Base-by-base conservation (phyloP, 2,113 vertebrate genomes). In the Ascaphus truei region DNA sequence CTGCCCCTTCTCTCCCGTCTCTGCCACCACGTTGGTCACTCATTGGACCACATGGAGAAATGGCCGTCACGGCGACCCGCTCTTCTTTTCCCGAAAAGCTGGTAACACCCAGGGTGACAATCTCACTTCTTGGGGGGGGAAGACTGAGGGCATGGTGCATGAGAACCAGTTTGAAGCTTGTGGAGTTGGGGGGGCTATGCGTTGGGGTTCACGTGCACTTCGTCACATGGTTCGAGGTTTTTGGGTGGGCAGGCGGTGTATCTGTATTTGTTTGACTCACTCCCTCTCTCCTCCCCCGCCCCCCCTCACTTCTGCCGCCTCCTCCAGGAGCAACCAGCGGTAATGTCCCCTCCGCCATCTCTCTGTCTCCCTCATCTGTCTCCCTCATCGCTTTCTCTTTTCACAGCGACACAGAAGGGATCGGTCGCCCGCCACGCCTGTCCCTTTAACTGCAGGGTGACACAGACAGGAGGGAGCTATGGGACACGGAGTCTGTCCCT, bases 301-400 rank as follows among this genome's bases (percentile, higher is more conserved):
- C 61, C 67, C 61, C 27, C 56, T 30, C 7, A 31, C 47, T 52
- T 48, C 39, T 56, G 57, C 67, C 50, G 67, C 56, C 45, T 71
- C 67, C 56, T 51, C 33, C 33, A 71, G 67, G 67, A 71, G 67
- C 48, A 71, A 71, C 48, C 67, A 71, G 67, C 67, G 67, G 67
- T 71, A 71, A 71, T 71, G 67, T 60, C 31, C 55, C 36, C 37
- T 60, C 34, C 57, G 52, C 15, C 25, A 7, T 63, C 4, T 36
- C 13, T 63, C 67, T 43, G 10, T 60, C 47, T 71, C 34, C 43
- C n/a, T 69, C 37, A 31, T 65, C 18, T 45, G 27, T 47, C 33
- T 66, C 55, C 26, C 55, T 55, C 50, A 66, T 33, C 61, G 20
- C 63, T 66, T 52, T 65, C 5, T 22, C n/a, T n/a, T n/a, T n/a